phyloP scores from a whole-genome alignment of 2,797 vertebrate species.

The Lithobates pipiens region DNA sequence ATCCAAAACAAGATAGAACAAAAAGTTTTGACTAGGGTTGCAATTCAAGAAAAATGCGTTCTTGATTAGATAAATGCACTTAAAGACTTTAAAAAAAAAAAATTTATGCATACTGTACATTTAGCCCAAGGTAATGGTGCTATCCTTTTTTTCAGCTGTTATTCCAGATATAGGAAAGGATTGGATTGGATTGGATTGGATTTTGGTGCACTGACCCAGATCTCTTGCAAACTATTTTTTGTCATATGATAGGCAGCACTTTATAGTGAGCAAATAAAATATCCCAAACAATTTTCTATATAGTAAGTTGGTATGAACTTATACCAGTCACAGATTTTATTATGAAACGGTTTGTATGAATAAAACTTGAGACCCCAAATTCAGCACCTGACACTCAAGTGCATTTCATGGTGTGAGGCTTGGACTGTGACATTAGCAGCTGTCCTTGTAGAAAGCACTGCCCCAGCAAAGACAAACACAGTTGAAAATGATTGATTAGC shows the following conservation, averaged over 20 bases:
- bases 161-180: too few species aligned
- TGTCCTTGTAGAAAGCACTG: conserved; percentile 62
- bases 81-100: too few species aligned
- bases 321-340: neutral
- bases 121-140: neutral
- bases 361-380: conserved; percentile 16
- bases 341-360: neutral
- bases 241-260: neutral
- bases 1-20: too few species aligned
- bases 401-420: conserved; percentile 21
- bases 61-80: neutral
- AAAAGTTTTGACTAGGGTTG: too few species aligned
- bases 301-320: neutral
- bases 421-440: conserved; percentile 29
- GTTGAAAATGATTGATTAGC: conserved; percentile 75
- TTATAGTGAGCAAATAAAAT: neutral
- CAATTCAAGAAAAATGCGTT: neutral
- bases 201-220: neutral
- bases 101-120: too few species aligned
- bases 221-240: neutral
- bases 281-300: neutral
- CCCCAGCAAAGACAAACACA: conserved; percentile 64
- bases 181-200: neutral
- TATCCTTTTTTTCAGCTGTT: neutral
- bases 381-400: conserved; percentile 17